Base-by-base conservation (phyloP, 2,113 vertebrate species). In the Proteles cristata region DNA sequence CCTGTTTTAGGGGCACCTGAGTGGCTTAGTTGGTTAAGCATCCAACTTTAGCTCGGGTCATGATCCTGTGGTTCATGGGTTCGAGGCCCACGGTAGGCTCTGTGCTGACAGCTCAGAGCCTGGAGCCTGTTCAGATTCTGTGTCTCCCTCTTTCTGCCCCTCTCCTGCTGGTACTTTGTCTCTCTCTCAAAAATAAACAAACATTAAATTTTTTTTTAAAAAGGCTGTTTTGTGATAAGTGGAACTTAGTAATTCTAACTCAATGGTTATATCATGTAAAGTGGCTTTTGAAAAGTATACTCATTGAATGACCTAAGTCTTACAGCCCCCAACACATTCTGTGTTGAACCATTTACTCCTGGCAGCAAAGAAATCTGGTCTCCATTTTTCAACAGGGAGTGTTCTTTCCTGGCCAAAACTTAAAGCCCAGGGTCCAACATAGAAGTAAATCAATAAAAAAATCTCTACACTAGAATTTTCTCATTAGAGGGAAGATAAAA, bases 371-470 rank as follows among this genome's bases (percentile, higher is more conserved):
- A 97, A 93, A 90, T 83, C 39, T 19, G 19, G 50, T 93, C 50
- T 96, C 55, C n/a, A 11, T 77, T 26, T 26, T 45, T 96, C 65
- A 92, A 53, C 31, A 61, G 88, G 69, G 35, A 93, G 84, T 90
- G 89, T 96, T 97, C 93, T 85, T 92, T 92, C 83, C 95, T 97
- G 95, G 87, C 74, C 74, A 93, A 19, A 92, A 48, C 15, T 53
- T 86, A 66, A 39, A 85, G 25, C 10, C 91, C 63, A 80, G 48
- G 61, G 45, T 90, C 69, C 92, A 96, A 96, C 79, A 45, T 76
- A 96, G 82, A 94, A 31, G 95, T 88, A 90, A 96, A 94, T 88
- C 92, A 97, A 89, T 94, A 92, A 90, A 39, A 39, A 97, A 97
- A 61, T 92, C 21, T 96, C 80, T 87, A 81, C 21, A 50, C 19